phyloP scores from a whole-genome alignment of 2,113 vertebrate species.

The Heptranchias perlo region DNA sequence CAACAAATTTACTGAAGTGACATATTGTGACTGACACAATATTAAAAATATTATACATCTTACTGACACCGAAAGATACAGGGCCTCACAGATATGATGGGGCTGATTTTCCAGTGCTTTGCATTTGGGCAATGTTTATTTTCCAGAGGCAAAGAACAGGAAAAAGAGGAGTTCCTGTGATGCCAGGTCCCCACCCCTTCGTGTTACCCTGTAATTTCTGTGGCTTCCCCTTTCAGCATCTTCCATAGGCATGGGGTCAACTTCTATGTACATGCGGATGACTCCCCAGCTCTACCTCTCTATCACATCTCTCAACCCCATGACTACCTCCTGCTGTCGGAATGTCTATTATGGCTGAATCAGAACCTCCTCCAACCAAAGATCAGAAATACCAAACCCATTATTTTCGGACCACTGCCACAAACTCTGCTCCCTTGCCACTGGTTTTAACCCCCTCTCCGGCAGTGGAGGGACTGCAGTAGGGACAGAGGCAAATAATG shows the following conservation, averaged over 20 bases:
- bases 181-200: background rate
- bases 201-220: background rate
- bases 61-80: background rate
- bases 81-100: background rate
- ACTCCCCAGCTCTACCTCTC: background rate
- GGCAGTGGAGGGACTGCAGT: background rate
- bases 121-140: background rate
- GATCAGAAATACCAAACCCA: background rate
- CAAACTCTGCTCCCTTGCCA: background rate
- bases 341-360: background rate
- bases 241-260: background rate
- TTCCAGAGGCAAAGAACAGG: background rate
- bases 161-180: background rate
- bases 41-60: background rate
- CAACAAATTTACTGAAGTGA: background rate
- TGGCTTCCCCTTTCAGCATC: background rate
- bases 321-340: background rate
- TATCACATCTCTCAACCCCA: background rate
- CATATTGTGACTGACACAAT: background rate
- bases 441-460: background rate
- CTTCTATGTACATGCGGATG: background rate
- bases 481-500: background rate
- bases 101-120: background rate
- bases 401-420: background rate
- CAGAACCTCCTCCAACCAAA: background rate